phyloP scores from a whole-genome alignment of 2,113 vertebrate species.

The Larimichthys crocea region DNA sequence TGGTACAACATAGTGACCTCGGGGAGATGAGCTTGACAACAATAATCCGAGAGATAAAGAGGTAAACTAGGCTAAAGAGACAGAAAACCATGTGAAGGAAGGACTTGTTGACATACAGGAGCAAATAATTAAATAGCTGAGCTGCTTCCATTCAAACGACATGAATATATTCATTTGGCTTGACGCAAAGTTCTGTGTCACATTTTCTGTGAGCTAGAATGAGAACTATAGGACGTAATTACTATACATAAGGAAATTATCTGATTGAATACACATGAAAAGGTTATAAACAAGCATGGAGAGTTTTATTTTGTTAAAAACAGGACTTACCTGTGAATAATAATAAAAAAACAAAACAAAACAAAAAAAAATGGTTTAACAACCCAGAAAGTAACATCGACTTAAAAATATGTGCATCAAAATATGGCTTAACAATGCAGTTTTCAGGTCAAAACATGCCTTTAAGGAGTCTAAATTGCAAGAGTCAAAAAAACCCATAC shows the following conservation, averaged over 20 bases:
- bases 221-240: neutral
- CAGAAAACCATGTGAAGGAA: neutral
- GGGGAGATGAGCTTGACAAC: conserved; percentile 61
- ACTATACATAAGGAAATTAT: neutral
- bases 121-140: neutral
- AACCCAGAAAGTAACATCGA: conserved; percentile 54
- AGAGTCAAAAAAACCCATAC: conserved; percentile 39
- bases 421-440: conserved; percentile 69
- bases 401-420: conserved; percentile 50
- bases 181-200: neutral
- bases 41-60: conserved; percentile 55
- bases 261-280: neutral
- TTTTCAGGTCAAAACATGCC: conserved; percentile 41
- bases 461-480: conserved; percentile 40
- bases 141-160: neutral
- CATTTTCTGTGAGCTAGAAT: neutral
- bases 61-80: conserved; percentile 29
- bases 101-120: conserved; percentile 1
- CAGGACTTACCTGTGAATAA: conserved; percentile 26
- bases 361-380: conserved; percentile 33
- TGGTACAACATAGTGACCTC: conserved; percentile 71
- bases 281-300: conserved; percentile 39
- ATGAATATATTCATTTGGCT: neutral
- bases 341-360: conserved; percentile 50
- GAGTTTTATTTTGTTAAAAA: conserved; percentile 77